Evolutionary conservation across 2,113 vertebrate species (phyloP).

Genomic region (Dasyornis broadbenti): DNA sequence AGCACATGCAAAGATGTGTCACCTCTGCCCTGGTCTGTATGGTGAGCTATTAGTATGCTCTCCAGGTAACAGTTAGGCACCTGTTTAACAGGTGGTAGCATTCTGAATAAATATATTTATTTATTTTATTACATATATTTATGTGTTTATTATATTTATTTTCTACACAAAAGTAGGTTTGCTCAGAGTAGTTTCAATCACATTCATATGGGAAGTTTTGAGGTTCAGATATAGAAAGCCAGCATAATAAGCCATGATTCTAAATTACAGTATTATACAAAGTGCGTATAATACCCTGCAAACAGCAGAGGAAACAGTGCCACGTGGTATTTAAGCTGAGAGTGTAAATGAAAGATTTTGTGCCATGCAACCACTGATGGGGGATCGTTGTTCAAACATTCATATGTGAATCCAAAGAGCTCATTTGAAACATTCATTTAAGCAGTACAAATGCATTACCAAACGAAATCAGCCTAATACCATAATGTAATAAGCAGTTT

Average conservation of each 20-base stretch:
- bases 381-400: not conserved
- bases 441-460: not conserved
- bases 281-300: not conserved
- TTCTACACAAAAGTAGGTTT: not conserved
- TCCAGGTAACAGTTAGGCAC: not conserved
- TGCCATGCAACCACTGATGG: not conserved
- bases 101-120: not conserved
- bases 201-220: not conserved
- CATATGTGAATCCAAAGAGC: not conserved
- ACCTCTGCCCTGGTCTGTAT: not conserved
- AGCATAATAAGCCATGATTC: not conserved
- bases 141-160: too few species aligned
- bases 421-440: constrained; percentile 15
- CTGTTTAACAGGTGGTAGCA: not conserved
- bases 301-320: not conserved
- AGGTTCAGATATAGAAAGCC: not conserved
- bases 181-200: not conserved
- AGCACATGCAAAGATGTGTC: not conserved
- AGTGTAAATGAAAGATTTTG: not conserved
- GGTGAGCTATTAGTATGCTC: not conserved
- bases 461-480: constrained; percentile 21
- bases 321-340: not conserved
- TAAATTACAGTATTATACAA: not conserved
- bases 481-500: constrained; percentile 23
- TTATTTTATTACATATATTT: too few species aligned